Evolutionary conservation across 2,113 vertebrate genomes (phyloP), one percentile per base, ranked within the genome.

Genomic region (Oplegnathus fasciatus): DNA sequence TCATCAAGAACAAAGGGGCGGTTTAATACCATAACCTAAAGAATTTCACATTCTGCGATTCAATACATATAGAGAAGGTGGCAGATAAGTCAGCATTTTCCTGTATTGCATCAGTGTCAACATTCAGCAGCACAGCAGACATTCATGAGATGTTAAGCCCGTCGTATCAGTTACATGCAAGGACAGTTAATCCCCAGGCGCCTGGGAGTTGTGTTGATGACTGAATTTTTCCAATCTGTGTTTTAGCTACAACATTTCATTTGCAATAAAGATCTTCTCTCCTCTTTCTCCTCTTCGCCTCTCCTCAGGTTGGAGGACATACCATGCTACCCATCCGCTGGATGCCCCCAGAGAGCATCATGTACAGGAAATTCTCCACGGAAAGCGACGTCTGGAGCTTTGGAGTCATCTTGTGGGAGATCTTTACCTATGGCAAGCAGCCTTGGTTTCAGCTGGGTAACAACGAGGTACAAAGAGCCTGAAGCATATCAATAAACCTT

Each of bases 281-380:
- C 3, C 46, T 55, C 66, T 26, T 14, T 60, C 13, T 1, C 32
- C 28, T 70, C 30, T 24, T 58, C 5, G 55, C 50, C 66, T 58
- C 6, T 64, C 44, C 62, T 71, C 62, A 99, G 98, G 98, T 99
- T 76, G 98, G 98, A 93, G 98, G 98, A 88, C 98, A 99, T 75
- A 99, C 98, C 89, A 99, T 99, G 98, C 96, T 99, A 83, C 98
- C 98, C 55, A 98, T 99, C 61, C 98, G 98, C 83, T 99, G 98
- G 98, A 99, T 99, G 98, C 98, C 98, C 22, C 98, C 98, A 0
- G 98, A 99, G 90, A 99, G 98, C 94, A 99, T 99, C 95, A 98
- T 99, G 97, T 99, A 99, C 95, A 95, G 98, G 92, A 99, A 99
- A 91, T 99, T 99, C 95, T 99, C 98, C 37, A 98, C 98, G 0